Evolutionary conservation across 2,888 invertebrate genomes (phyloP).

Genomic region (Heliconius cydno): DNA sequence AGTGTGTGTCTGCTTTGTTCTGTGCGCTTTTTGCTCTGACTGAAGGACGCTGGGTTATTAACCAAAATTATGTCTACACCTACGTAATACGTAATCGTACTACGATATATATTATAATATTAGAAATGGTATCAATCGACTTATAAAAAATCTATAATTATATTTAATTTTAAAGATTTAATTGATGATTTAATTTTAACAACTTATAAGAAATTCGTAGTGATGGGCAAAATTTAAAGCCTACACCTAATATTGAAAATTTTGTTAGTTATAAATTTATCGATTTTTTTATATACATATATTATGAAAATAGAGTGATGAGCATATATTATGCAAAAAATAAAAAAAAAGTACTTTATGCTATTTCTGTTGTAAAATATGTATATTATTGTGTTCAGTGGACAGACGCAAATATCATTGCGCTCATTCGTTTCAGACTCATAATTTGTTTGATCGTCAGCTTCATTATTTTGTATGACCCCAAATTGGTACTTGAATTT

Average conservation of each 20-base stretch:
- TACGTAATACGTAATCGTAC: background rate
- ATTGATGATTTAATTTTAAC: too few relatives aligned
- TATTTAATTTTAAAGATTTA: too few relatives aligned
- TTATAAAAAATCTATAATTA: background rate
- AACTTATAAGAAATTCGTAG: too few relatives aligned
- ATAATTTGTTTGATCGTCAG: constrained; percentile 28
- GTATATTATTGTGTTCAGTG: background rate
- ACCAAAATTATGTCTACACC: constrained; percentile 30
- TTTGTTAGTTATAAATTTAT: too few relatives aligned
- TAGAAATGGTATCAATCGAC: constrained; percentile 16
- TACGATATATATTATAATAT: background rate
- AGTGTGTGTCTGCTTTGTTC: constrained; percentile 33
- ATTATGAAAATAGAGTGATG: background rate
- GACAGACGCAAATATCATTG: constrained; percentile 17
- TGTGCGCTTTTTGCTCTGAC: constrained; percentile 28
- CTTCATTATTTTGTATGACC: constrained; percentile 13
- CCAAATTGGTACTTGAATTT: constrained; percentile 22
- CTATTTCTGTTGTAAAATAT: constrained; percentile 17
- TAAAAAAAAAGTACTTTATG: background rate
- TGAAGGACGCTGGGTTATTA: constrained; percentile 41
- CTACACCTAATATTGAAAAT: too few relatives aligned
- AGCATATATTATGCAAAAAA: background rate
- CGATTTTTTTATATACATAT: too few relatives aligned
- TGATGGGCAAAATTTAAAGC: too few relatives aligned
- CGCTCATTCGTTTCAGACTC: constrained; percentile 19